Evolutionary conservation across 2,888 invertebrate genomes (phyloP), one percentile per base, ranked within the genome.

Genomic region (Drosophila kanekoi): DNA sequence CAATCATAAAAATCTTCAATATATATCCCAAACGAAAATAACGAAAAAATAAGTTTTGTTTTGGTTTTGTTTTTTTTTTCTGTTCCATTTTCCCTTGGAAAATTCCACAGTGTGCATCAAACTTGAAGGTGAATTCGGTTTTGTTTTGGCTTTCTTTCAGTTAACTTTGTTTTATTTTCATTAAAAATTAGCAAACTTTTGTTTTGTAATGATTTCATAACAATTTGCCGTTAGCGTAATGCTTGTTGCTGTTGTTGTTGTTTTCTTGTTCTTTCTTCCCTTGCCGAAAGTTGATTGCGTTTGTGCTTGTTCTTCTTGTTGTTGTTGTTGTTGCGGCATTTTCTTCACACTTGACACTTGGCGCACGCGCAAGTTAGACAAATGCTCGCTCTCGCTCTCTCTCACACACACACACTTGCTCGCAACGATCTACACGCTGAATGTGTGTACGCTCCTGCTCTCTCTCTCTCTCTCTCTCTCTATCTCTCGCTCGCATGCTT

Each of bases 121-220:
- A 4, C 10, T 40, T 51, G 11, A 45, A 66, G 54, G 64, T 64
- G 44, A 64, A 44, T 53, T 16, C 18, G 23, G 9, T n/a, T n/a
- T n/a, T 51, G 10, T 32, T 16, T 47, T 14, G 6, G 10, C 8
- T 48, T 33, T 18, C 28, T 20, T n/a, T 33, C 4, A 23, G 11
- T 10, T 20, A 28, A 10, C 8, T 37, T 37, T 44, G 20, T 33
- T 32, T 18, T 8, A 35, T 33, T 52, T 11, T 57, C 14, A 16
- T 20, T 18, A 53, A 23, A 53, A 23, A 62, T 61, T 57, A 52
- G 57, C 62, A 48, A 48, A 41, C 60, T 57, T 66, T 82, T 76
- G 90, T 89, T 90, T 89, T 90, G 88, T 89, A 89, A 89, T 73
- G 81, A 86, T 89, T 89, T 89, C 89, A 90, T 89, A 89, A 89